A percentile compares a stretch with the other conserved stretches of the same genome.
phyloP scores from a whole-genome alignment of 2,113 vertebrate species.

The Guaruba guarouba region DNA sequence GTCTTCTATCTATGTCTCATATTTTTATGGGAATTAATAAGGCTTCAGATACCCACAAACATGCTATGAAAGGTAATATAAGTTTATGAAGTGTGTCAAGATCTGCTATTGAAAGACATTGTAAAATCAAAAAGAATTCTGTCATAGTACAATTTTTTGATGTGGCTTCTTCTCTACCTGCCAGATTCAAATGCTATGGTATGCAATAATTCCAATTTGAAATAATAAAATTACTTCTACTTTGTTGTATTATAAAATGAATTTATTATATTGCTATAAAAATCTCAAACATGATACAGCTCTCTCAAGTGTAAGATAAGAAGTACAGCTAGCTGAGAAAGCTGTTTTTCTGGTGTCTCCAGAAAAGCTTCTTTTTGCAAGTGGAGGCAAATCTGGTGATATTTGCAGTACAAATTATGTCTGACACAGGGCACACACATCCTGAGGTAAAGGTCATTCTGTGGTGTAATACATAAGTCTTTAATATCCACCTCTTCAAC shows the following conservation, averaged over 20 bases:
- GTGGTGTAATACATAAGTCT: neutral
- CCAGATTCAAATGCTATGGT: neutral
- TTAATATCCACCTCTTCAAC: constrained; percentile 16
- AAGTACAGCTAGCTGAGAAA: neutral
- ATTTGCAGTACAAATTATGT: neutral
- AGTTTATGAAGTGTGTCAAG: neutral
- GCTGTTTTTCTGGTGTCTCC: neutral
- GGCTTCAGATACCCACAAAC: neutral
- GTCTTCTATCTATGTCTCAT: neutral
- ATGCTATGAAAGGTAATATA: neutral
- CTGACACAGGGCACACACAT: neutral
- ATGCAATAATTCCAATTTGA: neutral
- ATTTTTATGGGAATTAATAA: neutral
- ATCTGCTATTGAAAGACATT: neutral
- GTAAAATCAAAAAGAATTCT: neutral
- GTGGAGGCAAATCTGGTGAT: neutral
- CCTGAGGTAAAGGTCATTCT: neutral
- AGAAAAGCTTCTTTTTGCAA: neutral
- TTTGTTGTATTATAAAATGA: neutral
- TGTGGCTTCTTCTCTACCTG: neutral
- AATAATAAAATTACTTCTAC: neutral
- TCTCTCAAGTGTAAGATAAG: neutral
- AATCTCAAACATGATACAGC: neutral
- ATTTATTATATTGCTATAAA: neutral
- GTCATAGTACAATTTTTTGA: neutral